Percentiles rank a stretch among this genome's conserved stretches.
Evolutionary conservation across 1,140 invertebrate species (phyloP).

Genomic region (Heliothis subflexa): DNA sequence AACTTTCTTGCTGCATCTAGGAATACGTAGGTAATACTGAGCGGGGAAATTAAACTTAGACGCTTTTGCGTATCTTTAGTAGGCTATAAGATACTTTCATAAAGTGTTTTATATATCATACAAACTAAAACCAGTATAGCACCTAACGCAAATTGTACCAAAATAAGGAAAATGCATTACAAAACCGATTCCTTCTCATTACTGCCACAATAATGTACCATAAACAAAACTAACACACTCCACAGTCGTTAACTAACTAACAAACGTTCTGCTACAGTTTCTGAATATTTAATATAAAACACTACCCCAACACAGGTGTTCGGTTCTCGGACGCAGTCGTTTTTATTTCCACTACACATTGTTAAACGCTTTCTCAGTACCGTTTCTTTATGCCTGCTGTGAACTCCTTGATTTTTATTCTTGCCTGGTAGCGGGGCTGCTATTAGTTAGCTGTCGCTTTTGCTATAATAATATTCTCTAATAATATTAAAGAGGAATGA

Average conservation of each 20-base stretch:
- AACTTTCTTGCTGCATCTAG: too few species aligned
- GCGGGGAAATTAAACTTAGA: too few species aligned
- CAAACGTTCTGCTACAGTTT: slow-evolving; percentile 1
- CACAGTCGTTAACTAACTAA: slow-evolving; percentile 7
- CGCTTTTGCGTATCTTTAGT: too few species aligned
- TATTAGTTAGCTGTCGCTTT: not conserved
- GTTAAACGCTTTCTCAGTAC: slow-evolving; percentile 25
- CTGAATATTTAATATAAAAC: slow-evolving; percentile 27
- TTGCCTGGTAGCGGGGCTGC: not conserved
- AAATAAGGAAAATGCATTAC: too few species aligned
- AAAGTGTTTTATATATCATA: too few species aligned
- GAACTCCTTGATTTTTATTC: slow-evolving; percentile 9
- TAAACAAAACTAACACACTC: slow-evolving; percentile 12
- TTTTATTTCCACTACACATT: slow-evolving; percentile 20
- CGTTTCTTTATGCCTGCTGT: not conserved
- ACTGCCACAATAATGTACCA: not conserved
- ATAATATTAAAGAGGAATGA: too few species aligned
- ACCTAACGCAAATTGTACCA: too few species aligned
- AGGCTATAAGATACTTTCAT: too few species aligned
- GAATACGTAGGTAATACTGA: too few species aligned
- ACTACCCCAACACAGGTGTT: slow-evolving; percentile 23
- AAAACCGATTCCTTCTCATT: not conserved
- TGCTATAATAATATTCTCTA: too few species aligned
- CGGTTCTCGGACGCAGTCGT: slow-evolving; percentile 5
- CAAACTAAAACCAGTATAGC: too few species aligned